These are phyloP conservation scores for Uloborus diversus DNA, from an alignment of 1,140 invertebrate genomes.

Conservation along the genomic window DNA sequence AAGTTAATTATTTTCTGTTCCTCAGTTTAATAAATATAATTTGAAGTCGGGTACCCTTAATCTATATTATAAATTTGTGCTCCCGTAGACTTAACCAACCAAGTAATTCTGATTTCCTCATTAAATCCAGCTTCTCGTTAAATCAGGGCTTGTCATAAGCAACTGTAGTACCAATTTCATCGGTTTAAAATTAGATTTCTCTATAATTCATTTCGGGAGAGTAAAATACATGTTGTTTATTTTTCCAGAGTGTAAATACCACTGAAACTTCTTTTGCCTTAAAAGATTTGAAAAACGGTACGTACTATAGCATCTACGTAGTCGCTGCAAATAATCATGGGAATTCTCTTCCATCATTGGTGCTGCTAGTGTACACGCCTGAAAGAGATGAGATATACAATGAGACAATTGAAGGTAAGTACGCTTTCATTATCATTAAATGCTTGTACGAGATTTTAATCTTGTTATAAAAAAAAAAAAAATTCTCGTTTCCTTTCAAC, in stretches of 20 bases:
- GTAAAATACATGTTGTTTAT: slow-evolving; percentile 9
- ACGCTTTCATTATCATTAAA: too few species aligned
- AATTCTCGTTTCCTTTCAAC: background rate
- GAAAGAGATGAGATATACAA: slow-evolving; percentile 52
- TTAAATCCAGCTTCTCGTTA: too few species aligned
- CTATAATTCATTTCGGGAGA: too few species aligned
- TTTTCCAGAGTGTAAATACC: slow-evolving; percentile 73
- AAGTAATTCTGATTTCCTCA: too few species aligned
- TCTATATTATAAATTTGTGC: too few species aligned
- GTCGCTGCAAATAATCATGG: slow-evolving; percentile 77
- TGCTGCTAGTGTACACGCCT: slow-evolving; percentile 76
- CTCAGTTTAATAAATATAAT: background rate
- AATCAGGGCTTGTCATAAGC: too few species aligned
- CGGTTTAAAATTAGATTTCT: too few species aligned
- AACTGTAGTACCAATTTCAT: too few species aligned
- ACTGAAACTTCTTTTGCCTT: slow-evolving; percentile 72
- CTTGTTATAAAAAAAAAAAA: too few species aligned
- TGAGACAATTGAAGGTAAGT: slow-evolving; percentile 37
- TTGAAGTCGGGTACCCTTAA: too few species aligned
- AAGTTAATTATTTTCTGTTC: background rate
- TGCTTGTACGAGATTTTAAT: too few species aligned
- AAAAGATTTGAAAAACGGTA: slow-evolving; percentile 71
- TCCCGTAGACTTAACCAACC: too few species aligned
- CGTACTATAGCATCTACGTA: slow-evolving; percentile 80
- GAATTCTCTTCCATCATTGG: slow-evolving; percentile 79